These are phyloP conservation scores for Drosophila lacicola DNA, from an alignment of 2,888 invertebrate genomes.

Conservation along the genomic window DNA sequence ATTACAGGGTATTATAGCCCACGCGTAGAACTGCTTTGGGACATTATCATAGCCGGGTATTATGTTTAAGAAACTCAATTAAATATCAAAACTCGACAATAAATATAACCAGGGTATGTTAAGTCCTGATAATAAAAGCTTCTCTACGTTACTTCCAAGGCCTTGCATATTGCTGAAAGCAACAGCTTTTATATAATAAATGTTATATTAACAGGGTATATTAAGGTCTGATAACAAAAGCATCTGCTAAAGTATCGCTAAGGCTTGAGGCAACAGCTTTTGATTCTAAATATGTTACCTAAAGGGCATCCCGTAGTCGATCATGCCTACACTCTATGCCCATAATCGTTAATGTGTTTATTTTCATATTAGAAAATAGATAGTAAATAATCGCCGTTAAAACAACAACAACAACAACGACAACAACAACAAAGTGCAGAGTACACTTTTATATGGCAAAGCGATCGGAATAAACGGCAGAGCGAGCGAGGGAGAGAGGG, in stretches of 20 bases:
- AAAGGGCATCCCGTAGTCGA: constrained; percentile 6
- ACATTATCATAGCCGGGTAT: background rate
- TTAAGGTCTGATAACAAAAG: background rate
- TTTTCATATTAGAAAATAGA: constrained; percentile 67
- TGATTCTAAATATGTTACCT: background rate
- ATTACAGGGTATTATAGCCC: constrained; percentile 10
- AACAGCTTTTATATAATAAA: no score
- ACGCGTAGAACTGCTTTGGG: background rate
- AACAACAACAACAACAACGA: constrained; percentile 9
- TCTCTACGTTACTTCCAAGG: no score
- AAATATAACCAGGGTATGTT: no score
- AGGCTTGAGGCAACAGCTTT: no score
- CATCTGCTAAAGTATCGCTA: no score
- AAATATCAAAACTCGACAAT: no score
- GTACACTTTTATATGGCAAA: constrained; percentile 52
- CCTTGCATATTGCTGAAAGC: no score
- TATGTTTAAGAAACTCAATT: background rate
- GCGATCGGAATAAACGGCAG: constrained; percentile 9
- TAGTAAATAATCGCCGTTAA: constrained; percentile 52
- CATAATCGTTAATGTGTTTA: constrained; percentile 62
- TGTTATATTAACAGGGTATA: background rate
- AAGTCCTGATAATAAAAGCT: background rate
- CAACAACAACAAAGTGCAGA: constrained; percentile 56
- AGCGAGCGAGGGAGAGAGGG: background rate
- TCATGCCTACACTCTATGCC: background rate